Evolutionary conservation across 2,888 invertebrate species (phyloP).

Genomic region (Pollenia amentaria): DNA sequence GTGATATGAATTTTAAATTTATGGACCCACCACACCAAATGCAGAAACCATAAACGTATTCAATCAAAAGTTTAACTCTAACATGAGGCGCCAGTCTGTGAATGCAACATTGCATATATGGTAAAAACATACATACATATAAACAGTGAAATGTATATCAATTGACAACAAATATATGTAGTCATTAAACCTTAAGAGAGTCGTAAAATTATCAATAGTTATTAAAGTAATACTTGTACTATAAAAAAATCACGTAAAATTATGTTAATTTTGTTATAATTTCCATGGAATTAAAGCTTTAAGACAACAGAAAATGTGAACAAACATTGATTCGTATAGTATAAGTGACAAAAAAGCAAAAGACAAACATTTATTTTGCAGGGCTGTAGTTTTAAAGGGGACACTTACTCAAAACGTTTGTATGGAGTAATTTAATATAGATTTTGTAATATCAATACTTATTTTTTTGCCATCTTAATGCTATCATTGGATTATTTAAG

Average conservation of each 20-base stretch:
- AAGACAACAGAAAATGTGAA: conserved; percentile 3
- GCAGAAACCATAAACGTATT: conserved; percentile 50
- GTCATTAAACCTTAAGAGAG: conserved; percentile 16
- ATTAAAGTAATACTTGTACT: conserved; percentile 34
- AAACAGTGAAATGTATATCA: conserved; percentile 42
- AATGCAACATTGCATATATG: conserved; percentile 62
- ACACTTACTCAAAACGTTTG: no score
- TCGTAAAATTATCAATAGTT: conserved; percentile 49
- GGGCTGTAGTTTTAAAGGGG: neutral
- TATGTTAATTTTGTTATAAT: conserved; percentile 70
- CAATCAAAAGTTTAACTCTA: conserved; percentile 53
- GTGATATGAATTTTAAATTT: conserved; percentile 72
- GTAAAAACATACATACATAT: no score
- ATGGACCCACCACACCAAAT: conserved; percentile 62
- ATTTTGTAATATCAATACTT: no score
- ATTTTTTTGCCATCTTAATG: no score
- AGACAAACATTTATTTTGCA: neutral
- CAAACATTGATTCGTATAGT: conserved; percentile 32
- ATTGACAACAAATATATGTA: conserved; percentile 47
- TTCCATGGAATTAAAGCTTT: conserved; percentile 58
- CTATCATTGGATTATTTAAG: no score
- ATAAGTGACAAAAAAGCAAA: conserved; percentile 19
- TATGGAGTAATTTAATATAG: no score
- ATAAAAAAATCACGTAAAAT: conserved; percentile 70
- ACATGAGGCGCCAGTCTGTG: conserved; percentile 65